Percentiles rank a stretch among this genome's conserved stretches.
phyloP scores from a whole-genome alignment of 1,140 invertebrate species.

The Drosophila biarmipes region DNA sequence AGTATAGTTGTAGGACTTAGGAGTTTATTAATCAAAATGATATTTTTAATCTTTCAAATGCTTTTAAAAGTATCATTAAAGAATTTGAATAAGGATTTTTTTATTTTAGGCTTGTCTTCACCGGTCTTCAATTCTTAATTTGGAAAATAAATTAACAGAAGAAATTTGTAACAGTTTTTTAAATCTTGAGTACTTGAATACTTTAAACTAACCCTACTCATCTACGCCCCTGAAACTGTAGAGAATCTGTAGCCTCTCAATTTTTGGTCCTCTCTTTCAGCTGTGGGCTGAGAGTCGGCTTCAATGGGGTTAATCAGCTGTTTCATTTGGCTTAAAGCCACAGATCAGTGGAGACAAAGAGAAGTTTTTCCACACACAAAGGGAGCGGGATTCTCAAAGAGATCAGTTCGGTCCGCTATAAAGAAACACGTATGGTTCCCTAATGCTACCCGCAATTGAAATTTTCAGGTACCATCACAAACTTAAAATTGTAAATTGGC shows the following conservation, averaged over 20 bases:
- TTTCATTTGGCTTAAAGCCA: slow-evolving; percentile 21
- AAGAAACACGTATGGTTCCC: no score
- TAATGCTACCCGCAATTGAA: neutral
- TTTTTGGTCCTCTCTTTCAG: slow-evolving; percentile 4
- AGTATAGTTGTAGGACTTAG: no score
- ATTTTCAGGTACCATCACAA: neutral
- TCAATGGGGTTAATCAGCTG: slow-evolving; percentile 41
- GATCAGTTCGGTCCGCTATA: no score
- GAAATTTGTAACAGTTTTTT: no score
- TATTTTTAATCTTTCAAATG: no score
- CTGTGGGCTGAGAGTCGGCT: slow-evolving; percentile 19
- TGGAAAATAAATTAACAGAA: no score
- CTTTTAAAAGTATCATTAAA: no score
- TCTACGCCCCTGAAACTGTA: neutral
- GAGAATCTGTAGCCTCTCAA: slow-evolving; percentile 10
- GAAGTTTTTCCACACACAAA: neutral
- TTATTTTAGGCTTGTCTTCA: no score
- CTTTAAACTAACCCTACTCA: neutral
- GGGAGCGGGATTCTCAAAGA: neutral
- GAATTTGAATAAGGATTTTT: no score
- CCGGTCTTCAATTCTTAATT: no score
- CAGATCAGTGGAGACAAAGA: slow-evolving; percentile 1
- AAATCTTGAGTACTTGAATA: no score
- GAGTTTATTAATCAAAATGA: no score
- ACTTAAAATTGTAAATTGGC: neutral